phyloP scores from a whole-genome alignment of 1,140 invertebrate species.

The Dryas iulia region DNA sequence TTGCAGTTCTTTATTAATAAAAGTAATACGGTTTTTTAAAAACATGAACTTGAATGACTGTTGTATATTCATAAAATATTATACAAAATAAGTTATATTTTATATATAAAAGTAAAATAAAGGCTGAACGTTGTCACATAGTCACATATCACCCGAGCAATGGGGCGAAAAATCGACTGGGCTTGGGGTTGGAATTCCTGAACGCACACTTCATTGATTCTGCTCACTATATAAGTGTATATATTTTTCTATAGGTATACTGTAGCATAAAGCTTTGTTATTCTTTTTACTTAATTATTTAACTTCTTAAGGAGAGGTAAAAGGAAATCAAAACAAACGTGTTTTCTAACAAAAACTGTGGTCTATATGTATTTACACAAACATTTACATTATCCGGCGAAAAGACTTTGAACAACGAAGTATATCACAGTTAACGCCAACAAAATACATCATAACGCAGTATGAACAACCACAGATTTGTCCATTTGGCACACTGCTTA shows the following conservation, averaged over 20 bases:
- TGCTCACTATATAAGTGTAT: neutral
- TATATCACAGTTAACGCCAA: conserved; percentile 10
- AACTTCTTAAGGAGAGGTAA: no score
- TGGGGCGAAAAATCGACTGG: conserved; percentile 44
- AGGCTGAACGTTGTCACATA: neutral
- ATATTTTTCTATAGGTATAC: no score
- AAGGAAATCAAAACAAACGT: no score
- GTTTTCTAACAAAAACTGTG: no score
- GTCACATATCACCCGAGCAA: conserved; percentile 50
- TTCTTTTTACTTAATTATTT: no score
- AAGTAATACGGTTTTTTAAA: no score
- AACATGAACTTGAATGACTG: no score
- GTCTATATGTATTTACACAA: no score
- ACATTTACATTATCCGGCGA: neutral
- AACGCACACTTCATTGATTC: conserved; percentile 13
- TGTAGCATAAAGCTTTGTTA: no score
- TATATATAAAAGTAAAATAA: neutral
- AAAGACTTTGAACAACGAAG: neutral
- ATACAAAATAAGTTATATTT: neutral
- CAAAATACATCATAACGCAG: conserved; percentile 21
- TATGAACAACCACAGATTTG: conserved; percentile 12
- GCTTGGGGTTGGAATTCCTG: conserved; percentile 9
- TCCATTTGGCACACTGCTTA: conserved; percentile 17
- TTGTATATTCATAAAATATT: no score
- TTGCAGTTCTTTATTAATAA: no score